Conservation (phyloP, 2,113 vertebrate species). For the Chloroceryle aenea region DNA sequence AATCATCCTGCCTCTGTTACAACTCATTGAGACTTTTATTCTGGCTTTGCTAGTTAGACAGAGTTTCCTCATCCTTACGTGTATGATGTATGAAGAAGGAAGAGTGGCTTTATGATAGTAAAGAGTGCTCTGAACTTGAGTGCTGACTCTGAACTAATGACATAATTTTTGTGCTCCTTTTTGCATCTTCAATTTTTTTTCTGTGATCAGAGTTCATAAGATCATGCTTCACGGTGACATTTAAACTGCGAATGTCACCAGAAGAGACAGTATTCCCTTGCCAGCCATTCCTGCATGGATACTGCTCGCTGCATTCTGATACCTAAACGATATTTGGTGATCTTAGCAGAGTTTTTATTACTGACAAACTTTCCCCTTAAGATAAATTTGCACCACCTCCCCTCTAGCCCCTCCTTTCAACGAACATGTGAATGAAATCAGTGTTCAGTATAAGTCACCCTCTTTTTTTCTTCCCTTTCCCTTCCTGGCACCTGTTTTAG, state of each 20-base stretch:
- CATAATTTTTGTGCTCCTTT: background rate
- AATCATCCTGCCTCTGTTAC: background rate
- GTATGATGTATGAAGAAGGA: background rate
- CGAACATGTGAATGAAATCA: background rate
- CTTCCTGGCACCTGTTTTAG: background rate
- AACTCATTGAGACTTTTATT: background rate
- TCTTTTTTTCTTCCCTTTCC: background rate
- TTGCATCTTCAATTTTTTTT: background rate
- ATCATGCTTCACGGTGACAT: background rate
- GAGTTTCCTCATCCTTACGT: background rate
- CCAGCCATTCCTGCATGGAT: background rate
- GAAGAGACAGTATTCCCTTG: background rate
- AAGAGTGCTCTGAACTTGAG: background rate
- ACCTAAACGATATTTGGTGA: accelerated
- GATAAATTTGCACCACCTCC: background rate
- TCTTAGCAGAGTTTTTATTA: background rate
- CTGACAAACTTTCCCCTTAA: background rate
- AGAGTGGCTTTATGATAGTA: background rate
- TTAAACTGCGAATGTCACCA: background rate
- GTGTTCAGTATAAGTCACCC: accelerated
- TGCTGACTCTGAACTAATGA: background rate
- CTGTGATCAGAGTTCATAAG: background rate
- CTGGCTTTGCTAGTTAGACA: background rate
- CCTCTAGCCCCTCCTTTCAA: background rate
- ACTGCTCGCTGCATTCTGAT: background rate